phyloP scores from a whole-genome alignment of 2,113 vertebrate species.

The Takifugu bimaculatus region DNA sequence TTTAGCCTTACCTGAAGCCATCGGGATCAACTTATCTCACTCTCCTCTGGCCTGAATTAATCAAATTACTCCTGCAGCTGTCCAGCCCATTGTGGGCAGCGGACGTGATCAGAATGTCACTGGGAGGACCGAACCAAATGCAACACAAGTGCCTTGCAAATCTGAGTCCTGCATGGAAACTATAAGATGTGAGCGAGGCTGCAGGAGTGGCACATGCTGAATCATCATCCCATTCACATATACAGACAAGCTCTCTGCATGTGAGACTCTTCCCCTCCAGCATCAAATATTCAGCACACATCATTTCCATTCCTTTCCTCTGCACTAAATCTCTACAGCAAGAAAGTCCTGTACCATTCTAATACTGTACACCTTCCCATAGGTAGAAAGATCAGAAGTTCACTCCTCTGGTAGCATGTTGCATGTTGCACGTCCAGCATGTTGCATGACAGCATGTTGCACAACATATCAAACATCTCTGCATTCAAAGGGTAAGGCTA shows the following conservation, averaged over 20 bases:
- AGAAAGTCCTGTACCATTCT: conserved; percentile 19
- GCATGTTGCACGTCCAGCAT: too few relatives aligned
- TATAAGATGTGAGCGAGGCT: conserved; percentile 1
- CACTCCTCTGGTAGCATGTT: too few relatives aligned
- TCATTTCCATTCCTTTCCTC: conserved; percentile 18
- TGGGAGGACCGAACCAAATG: too few relatives aligned
- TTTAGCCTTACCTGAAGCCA: conserved; percentile 7
- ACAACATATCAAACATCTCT: too few relatives aligned
- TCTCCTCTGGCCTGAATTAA: conserved; percentile 4
- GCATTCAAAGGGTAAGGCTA: too few relatives aligned
- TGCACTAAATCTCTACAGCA: conserved; percentile 20
- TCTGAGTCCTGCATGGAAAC: not conserved
- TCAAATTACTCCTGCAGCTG: not conserved
- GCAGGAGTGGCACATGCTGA: conserved; percentile 35
- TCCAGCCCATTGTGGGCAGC: not conserved
- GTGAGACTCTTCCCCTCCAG: conserved; percentile 23
- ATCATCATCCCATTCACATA: conserved; percentile 40
- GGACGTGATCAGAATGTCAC: conserved; percentile 3
- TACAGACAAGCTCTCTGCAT: conserved; percentile 43
- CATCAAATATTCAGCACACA: conserved; percentile 69
- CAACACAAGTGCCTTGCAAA: too few relatives aligned
- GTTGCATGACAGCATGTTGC: too few relatives aligned
- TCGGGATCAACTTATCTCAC: conserved; percentile 7
- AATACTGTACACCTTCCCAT: conserved; percentile 32
- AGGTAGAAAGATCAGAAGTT: not conserved